Evolutionary conservation across 1,140 invertebrate genomes (phyloP), one percentile per base, ranked within the genome.

Genomic region (Megalopta genalis): DNA sequence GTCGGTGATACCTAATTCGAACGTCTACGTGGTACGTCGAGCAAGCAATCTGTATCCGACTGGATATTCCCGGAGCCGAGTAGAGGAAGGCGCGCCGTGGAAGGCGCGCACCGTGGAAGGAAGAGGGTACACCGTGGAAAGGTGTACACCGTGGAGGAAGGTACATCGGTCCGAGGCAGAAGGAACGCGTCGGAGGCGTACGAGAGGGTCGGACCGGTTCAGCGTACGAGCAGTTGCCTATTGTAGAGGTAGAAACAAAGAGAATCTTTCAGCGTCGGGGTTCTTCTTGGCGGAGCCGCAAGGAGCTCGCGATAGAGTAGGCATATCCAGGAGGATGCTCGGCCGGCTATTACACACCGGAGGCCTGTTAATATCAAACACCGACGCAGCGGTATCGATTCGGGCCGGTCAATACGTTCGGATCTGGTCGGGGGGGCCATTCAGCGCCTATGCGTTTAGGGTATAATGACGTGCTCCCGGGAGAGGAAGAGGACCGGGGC

Each of bases 231-330:
- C 60, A 42, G n/a, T 42, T 46, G 25, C 21, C 69, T 32, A 64
- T 64, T 72, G 69, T 64, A 59, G 46, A 64, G 46, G 1, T 46
- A 32, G 69, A 65, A 64, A 78, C 76, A 78, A 78, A 78, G 76
- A 25, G 39, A n/a, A 25, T 8, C 32, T 46, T 27, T 46, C 25
- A 46, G 39, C 7, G 39, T 6, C 21, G 21, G 18, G 18, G 18
- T 54, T 5, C 4, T n/a, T n/a, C 0, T 46, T 12, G 42, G 0
- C 42, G 12, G 42, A n/a, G n/a, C n/a, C 9, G 42, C 9, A 12
- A 46, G 42, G 42, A 46, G 9, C 10, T 9, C 2, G 9, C 1
- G 9, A 42, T 3, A 10, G 39, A 42, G 42, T 2, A 12, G 42
- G 12, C 10, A 3, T 12, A 2, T 46, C 12, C 10, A 1, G 42